These are phyloP conservation scores for Uromys caudimaculatus DNA, from an alignment of 2,797 vertebrate genomes.

Conservation along the genomic window DNA sequence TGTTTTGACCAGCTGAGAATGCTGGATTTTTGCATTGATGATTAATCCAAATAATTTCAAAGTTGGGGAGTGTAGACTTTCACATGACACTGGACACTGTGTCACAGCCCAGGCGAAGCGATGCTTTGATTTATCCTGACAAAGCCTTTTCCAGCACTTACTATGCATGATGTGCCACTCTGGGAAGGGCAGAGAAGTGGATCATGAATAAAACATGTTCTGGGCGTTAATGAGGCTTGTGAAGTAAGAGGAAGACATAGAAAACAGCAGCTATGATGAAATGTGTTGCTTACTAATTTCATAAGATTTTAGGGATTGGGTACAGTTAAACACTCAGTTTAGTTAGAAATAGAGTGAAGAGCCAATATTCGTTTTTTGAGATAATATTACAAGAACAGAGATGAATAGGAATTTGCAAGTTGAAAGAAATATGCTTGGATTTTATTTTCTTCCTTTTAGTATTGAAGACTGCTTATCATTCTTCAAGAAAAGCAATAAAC, in stretches of 20 bases:
- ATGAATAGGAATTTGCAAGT: neutral
- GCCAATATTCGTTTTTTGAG: neutral
- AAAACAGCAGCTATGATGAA: neutral
- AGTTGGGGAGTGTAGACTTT: neutral
- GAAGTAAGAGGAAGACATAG: neutral
- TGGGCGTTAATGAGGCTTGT: slow-evolving; percentile 3
- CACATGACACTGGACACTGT: neutral
- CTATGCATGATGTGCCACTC: neutral
- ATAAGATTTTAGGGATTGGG: neutral
- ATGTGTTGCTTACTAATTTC: neutral
- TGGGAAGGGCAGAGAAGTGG: neutral
- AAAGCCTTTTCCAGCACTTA: neutral
- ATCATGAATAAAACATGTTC: slow-evolving; percentile 33
- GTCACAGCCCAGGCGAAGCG: neutral
- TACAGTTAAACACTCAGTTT: neutral
- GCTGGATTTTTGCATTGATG: neutral
- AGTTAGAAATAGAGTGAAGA: neutral
- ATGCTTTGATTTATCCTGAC: slow-evolving; percentile 16
- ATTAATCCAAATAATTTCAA: slow-evolving; percentile 39
- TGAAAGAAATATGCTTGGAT: neutral
- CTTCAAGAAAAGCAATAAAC: slow-evolving; percentile 5
- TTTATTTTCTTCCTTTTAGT: slow-evolving; percentile 24
- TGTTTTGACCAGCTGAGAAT: neutral
- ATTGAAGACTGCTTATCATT: neutral
- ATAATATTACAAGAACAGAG: neutral